Conservation (phyloP, 2,113 vertebrate species). For the Melospiza georgiana region DNA sequence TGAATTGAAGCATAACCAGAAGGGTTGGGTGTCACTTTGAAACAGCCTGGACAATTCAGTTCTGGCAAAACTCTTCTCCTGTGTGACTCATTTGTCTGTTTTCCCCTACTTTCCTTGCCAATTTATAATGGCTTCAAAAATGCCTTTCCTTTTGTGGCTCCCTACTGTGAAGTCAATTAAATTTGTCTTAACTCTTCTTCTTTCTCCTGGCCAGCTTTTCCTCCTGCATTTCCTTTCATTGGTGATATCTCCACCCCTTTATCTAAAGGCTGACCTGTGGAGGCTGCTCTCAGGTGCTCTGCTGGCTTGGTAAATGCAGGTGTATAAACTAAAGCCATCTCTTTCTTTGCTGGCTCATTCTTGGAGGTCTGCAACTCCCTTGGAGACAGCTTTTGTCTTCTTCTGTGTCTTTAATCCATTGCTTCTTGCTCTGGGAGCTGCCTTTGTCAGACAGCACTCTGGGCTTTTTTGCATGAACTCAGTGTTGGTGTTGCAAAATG, state of each 20-base stretch:
- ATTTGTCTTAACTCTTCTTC: neutral
- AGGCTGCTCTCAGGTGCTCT: neutral
- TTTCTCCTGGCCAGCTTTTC: neutral
- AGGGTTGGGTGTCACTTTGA: neutral
- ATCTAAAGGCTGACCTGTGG: neutral
- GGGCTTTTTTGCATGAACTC: neutral
- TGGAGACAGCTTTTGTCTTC: neutral
- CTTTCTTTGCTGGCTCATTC: neutral
- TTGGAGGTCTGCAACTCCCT: neutral
- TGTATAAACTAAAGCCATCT: neutral
- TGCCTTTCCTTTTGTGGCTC: neutral
- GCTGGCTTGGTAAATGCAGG: neutral
- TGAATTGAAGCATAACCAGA: neutral
- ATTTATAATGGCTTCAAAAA: neutral
- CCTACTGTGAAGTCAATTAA: neutral
- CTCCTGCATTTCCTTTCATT: neutral
- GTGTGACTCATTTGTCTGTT: neutral
- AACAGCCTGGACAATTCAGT: neutral
- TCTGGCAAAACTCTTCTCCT: neutral
- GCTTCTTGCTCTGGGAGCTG: neutral
- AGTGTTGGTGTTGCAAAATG: neutral
- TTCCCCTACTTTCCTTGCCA: neutral
- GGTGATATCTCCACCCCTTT: neutral
- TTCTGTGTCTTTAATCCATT: conserved; percentile 1
- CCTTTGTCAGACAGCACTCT: neutral